These are phyloP conservation scores for Melinaea menophilus DNA, from an alignment of 2,888 invertebrate species.

Conservation along the genomic window DNA sequence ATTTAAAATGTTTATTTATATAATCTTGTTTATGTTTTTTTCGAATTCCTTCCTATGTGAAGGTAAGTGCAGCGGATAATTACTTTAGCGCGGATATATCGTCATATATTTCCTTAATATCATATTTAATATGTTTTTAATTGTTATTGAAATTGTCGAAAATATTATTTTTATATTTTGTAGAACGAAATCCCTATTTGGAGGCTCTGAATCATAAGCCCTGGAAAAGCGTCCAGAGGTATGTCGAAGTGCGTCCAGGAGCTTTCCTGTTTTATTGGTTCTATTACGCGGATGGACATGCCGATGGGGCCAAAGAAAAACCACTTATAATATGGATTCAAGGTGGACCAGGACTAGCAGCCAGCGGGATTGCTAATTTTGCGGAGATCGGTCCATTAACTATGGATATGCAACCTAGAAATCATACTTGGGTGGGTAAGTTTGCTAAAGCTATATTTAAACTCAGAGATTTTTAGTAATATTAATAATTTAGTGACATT, in stretches of 20 bases:
- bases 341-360: constrained; percentile 92
- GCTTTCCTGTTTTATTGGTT: constrained; percentile 93
- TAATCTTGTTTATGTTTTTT: constrained; percentile 21
- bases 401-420: constrained; percentile 80
- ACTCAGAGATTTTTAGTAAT: too few relatives aligned
- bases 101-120: neutral
- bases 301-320: constrained; percentile 69
- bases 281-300: constrained; percentile 85
- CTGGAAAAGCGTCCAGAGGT: constrained; percentile 81
- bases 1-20: constrained; percentile 35
- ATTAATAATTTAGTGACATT: neutral
- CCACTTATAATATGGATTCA: constrained; percentile 93
- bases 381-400: constrained; percentile 88
- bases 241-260: constrained; percentile 83
- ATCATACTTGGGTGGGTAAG: constrained; percentile 84
- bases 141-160: constrained; percentile 7
- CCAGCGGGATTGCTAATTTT: constrained; percentile 92
- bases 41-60: constrained; percentile 34
- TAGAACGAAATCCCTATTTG: constrained; percentile 51
- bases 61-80: constrained; percentile 26
- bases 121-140: constrained; percentile 27
- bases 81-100: neutral
- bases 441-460: constrained; percentile 6
- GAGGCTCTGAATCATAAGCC: constrained; percentile 43
- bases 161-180: constrained; percentile 15